These are phyloP conservation scores for Gadus macrocephalus DNA, from an alignment of 2,113 vertebrate genomes.

Conservation along the genomic window DNA sequence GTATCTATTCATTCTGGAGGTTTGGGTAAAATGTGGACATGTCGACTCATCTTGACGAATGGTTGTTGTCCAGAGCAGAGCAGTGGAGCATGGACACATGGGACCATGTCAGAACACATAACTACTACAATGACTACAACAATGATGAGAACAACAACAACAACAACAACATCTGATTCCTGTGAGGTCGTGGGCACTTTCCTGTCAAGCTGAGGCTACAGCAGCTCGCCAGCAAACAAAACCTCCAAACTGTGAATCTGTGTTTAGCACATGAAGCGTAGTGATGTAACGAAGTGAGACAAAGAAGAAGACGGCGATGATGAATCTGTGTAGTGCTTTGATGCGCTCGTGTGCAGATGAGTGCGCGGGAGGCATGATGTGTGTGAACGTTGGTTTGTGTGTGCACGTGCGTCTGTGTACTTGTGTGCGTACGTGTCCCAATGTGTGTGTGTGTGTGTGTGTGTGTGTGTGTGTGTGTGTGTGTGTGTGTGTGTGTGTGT, in stretches of 20 bases:
- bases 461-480: conserved; percentile 1
- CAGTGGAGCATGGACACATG: no score
- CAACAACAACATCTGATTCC: no score
- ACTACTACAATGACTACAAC: no score
- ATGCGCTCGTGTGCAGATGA: conserved; percentile 66
- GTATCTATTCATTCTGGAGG: no score
- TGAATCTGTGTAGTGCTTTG: conserved; percentile 63
- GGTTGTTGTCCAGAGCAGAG: no score
- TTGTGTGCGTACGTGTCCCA: neutral
- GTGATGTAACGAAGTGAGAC: conserved; percentile 55
- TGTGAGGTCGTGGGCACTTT: neutral
- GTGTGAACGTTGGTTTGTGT: neutral
- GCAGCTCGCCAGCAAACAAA: conserved; percentile 14
- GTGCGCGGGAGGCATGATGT: conserved; percentile 56
- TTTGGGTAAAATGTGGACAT: no score
- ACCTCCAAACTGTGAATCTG: conserved; percentile 30
- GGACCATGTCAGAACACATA: no score
- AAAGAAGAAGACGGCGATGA: conserved; percentile 44
- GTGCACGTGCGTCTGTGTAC: neutral
- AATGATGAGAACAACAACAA: no score
- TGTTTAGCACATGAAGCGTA: conserved; percentile 59
- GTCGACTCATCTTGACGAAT: no score
- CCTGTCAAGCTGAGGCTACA: neutral
- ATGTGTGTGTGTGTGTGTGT: conserved; percentile 5
- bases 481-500: conserved; percentile 24